These are phyloP conservation scores for Antedon mediterranea DNA, from an alignment of 53 echinoderm and acorn worm species.

Conservation along the genomic window DNA sequence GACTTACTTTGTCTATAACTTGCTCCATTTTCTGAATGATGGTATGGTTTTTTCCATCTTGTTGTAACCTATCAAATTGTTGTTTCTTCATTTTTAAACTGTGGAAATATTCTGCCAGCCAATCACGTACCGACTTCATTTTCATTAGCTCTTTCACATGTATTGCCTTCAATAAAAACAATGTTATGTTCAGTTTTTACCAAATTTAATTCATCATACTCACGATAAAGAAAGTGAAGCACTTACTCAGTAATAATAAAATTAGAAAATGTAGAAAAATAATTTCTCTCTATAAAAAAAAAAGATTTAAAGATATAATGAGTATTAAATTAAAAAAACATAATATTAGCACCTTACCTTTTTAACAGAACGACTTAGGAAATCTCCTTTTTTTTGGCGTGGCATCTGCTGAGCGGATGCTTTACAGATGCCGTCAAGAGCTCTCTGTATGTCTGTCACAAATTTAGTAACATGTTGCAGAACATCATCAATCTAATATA, in stretches of 20 bases:
- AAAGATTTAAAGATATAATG: background rate
- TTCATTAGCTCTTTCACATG: constrained; percentile 46
- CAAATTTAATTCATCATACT: too few species aligned
- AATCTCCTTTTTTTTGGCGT: constrained; percentile 44
- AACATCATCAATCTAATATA: constrained; percentile 27
- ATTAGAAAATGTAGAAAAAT: too few species aligned
- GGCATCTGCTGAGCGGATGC: constrained; percentile 20
- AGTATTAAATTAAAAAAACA: constrained; percentile 2
- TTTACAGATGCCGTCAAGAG: constrained; percentile 37
- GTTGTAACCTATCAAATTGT: constrained; percentile 29
- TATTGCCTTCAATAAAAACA: constrained; percentile 38
- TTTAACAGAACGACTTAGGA: constrained; percentile 37
- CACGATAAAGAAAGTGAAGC: too few species aligned
- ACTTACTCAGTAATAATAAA: too few species aligned
- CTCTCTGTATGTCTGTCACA: constrained; percentile 28
- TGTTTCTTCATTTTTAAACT: constrained; percentile 38
- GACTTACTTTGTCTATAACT: constrained; percentile 44
- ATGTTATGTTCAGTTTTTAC: too few species aligned
- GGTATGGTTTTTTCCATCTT: constrained; percentile 39
- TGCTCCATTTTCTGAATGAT: constrained; percentile 54
- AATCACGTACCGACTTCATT: constrained; percentile 35
- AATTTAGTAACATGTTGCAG: constrained; percentile 30
- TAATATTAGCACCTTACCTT: too few species aligned
- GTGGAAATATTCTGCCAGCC: constrained; percentile 31
- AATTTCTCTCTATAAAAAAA: too few species aligned